These are phyloP conservation scores for Cloeon dipterum DNA, from an alignment of 2,888 invertebrate genomes.

Conservation along the genomic window DNA sequence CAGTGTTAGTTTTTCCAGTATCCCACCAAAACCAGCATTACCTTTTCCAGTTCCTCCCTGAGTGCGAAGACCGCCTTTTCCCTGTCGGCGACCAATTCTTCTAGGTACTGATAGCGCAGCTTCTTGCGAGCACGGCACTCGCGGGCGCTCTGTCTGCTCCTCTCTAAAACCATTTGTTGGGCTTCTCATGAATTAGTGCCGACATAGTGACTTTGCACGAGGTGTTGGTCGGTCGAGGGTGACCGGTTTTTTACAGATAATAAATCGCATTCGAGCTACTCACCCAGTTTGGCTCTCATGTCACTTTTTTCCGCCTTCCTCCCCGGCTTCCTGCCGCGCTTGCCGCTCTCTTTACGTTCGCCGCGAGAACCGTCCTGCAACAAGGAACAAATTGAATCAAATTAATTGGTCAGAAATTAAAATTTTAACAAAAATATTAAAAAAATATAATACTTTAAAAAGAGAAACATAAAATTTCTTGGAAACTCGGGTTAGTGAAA, in stretches of 20 bases:
- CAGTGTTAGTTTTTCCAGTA: slow-evolving; percentile 53
- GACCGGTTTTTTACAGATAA: background rate
- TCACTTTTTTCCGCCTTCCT: slow-evolving; percentile 76
- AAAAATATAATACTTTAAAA: too few relatives aligned
- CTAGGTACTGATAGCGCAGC: slow-evolving; percentile 86
- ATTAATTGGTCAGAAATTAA: background rate
- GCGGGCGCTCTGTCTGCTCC: slow-evolving; percentile 89
- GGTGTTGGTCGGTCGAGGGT: background rate
- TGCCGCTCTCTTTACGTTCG: slow-evolving; percentile 49
- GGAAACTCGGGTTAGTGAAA: too few relatives aligned
- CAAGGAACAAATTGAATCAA: too few relatives aligned
- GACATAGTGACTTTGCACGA: background rate
- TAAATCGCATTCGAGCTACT: slow-evolving; percentile 9
- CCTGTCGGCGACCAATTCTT: slow-evolving; percentile 79
- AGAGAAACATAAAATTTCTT: too few relatives aligned
- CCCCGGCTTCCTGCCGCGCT: slow-evolving; percentile 72
- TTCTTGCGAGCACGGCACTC: slow-evolving; percentile 95
- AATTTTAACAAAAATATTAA: too few relatives aligned
- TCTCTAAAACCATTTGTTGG: slow-evolving; percentile 31
- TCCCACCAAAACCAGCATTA: slow-evolving; percentile 17
- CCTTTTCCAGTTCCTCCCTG: slow-evolving; percentile 75
- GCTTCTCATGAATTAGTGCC: background rate
- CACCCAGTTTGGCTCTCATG: slow-evolving; percentile 82
- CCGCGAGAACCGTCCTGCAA: slow-evolving; percentile 8
- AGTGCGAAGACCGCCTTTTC: slow-evolving; percentile 79